A percentile compares a stretch with the other conserved stretches of the same genome.
These are phyloP conservation scores for Rhagium mordax DNA, from an alignment of 2,888 invertebrate species.

Conservation along the genomic window DNA sequence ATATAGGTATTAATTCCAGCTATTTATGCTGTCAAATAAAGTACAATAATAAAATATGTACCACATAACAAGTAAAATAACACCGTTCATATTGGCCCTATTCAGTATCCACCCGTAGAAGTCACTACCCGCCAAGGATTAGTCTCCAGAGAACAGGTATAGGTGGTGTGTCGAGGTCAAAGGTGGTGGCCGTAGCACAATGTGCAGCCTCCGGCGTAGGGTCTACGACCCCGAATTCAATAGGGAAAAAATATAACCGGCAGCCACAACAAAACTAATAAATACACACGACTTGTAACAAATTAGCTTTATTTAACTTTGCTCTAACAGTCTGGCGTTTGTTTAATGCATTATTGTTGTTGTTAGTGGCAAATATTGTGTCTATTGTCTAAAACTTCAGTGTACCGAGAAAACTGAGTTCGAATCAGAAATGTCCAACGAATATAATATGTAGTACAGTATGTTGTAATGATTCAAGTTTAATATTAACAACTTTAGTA, in stretches of 20 bases:
- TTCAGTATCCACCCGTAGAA: conserved; percentile 5
- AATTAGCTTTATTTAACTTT: conserved; percentile 25
- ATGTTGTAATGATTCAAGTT: no score
- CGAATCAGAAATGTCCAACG: no score
- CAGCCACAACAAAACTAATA: conserved; percentile 45
- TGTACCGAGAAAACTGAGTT: no score
- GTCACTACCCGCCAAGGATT: conserved; percentile 55
- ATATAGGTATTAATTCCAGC: no score
- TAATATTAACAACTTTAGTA: no score
- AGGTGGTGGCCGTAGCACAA: conserved; percentile 68
- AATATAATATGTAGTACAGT: no score
- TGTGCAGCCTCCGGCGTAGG: conserved; percentile 66
- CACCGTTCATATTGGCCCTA: neutral
- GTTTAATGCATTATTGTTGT: conserved; percentile 4
- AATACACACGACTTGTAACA: conserved; percentile 30
- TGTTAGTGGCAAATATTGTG: conserved; percentile 26
- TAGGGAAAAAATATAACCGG: conserved; percentile 50
- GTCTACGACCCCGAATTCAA: conserved; percentile 65
- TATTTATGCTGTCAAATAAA: no score
- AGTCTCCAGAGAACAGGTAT: conserved; percentile 63
- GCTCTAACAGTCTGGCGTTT: conserved; percentile 7
- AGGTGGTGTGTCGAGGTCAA: conserved; percentile 69
- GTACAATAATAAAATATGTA: no score
- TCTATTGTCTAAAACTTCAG: conserved; percentile 7
- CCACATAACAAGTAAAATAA: no score